Base-by-base conservation (phyloP, 1,140 invertebrate species). In the Hermetia illucens region DNA sequence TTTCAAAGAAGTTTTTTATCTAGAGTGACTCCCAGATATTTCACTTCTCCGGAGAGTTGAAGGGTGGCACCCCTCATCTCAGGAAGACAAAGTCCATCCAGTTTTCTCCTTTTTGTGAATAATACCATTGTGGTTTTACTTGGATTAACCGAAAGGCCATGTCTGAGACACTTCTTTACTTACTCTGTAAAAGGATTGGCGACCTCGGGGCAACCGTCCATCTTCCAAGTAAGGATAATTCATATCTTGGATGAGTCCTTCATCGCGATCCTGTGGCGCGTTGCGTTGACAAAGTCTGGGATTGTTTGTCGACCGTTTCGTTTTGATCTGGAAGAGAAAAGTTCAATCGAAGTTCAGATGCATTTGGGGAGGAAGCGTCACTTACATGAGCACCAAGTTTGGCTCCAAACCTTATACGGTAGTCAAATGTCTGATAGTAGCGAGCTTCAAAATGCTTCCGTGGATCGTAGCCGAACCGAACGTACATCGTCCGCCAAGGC, bases 401-500 rank as follows among this genome's bases (percentile, higher is more conserved):
- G 4, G 51, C 50, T 21, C 52, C 48, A 29, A 52, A 56, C 2
- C 83, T 71, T 21, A 89, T 58, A 46, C 89, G 70, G 55, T 83
- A 92, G 63, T 93, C 88, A 19, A 95, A 65, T 9, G 77, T 55
- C 62, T 95, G 90, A 58, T 88, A 92, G 30, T 74, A 75, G 46
- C 81, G 77, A 19, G 83, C 70, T 2, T 64, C 54, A n/a, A 78
- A 76, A 45, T 89, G 76, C 49, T 77, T 79, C 29, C 82, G 66
- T 0, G 89, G 88, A 65, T 94, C 86, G 50, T 88, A 93, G 1
- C 87, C 88, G 49, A 81, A 75, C 52, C 68, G 75, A 0, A 87
- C 75, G 81, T 89, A 94, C 52, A 83, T 70, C 32, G 75, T 74
- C 38, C 85, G 67, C 86, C 88, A 97, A 0, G 91, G 91, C 0